These are phyloP conservation scores for Gyps fulvus DNA, from an alignment of 2,113 vertebrate genomes.

Conservation along the genomic window DNA sequence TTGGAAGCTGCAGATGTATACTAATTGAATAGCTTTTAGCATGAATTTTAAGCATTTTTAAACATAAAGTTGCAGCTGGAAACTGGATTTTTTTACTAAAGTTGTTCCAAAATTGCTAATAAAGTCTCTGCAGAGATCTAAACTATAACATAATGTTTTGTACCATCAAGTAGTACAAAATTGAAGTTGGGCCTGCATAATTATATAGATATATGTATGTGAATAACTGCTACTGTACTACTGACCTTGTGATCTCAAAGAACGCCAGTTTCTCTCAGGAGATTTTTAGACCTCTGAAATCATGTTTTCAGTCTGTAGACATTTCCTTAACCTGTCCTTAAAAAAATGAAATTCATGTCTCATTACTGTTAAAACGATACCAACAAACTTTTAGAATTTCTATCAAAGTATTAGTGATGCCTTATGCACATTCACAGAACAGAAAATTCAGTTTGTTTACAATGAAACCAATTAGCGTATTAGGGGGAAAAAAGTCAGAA, in stretches of 20 bases:
- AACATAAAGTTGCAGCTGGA: neutral
- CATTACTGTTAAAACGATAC: slow-evolving; percentile 17
- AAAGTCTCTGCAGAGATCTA: neutral
- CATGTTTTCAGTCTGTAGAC: slow-evolving; percentile 63
- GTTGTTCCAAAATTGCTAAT: neutral
- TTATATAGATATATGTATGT: neutral
- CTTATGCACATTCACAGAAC: neutral
- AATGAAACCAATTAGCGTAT: neutral
- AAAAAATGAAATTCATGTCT: slow-evolving; percentile 47
- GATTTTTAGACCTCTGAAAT: slow-evolving; percentile 66
- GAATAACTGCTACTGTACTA: neutral
- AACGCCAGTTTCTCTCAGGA: slow-evolving; percentile 47
- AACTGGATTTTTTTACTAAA: neutral
- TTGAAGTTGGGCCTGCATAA: neutral
- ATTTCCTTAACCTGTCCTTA: slow-evolving; percentile 62
- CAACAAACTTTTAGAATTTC: neutral
- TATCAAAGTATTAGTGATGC: neutral
- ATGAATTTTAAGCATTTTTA: neutral
- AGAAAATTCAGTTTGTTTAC: neutral
- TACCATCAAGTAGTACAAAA: neutral
- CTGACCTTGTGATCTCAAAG: slow-evolving; percentile 68
- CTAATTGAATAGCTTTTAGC: neutral
- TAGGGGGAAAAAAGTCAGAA: neutral
- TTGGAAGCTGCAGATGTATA: neutral
- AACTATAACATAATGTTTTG: neutral